phyloP scores from a whole-genome alignment of 2,113 vertebrate species.

The Hypomesus transpacificus region DNA sequence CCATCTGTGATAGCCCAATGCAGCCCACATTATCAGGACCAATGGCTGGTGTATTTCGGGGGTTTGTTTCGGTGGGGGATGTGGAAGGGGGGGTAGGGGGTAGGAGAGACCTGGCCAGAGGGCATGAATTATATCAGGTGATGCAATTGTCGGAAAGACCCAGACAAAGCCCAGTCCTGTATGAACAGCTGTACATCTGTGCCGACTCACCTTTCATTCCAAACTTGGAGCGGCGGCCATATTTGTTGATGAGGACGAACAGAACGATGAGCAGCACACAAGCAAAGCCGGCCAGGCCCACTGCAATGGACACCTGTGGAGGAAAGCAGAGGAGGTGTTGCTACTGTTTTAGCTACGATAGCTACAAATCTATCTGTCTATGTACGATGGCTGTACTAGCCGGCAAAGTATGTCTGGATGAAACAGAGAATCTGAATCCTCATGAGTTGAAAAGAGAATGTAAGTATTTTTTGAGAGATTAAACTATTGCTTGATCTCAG shows the following conservation, averaged over 20 bases:
- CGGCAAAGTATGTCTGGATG: background rate
- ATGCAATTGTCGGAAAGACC: conserved; percentile 43
- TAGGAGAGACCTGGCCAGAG: conserved; percentile 17
- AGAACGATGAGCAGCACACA: conserved; percentile 92
- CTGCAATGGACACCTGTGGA: conserved; percentile 89
- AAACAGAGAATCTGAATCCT: too few relatives aligned
- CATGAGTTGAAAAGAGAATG: too few relatives aligned
- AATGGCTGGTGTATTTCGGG: conserved; percentile 19
- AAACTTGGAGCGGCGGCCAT: conserved; percentile 92
- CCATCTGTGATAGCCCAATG: conserved; percentile 11
- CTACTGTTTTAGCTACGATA: background rate
- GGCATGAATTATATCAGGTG: conserved; percentile 23
- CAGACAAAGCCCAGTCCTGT: conserved; percentile 30
- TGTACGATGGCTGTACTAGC: background rate
- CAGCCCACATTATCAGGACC: conserved; percentile 13
- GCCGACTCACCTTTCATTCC: conserved; percentile 93
- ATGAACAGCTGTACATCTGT: conserved; percentile 13
- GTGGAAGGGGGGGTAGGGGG: background rate
- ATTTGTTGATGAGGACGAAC: conserved; percentile 98
- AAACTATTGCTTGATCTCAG: too few relatives aligned
- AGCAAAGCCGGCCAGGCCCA: conserved; percentile 91
- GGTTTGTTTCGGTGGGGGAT: background rate
- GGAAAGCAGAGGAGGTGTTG: conserved; percentile 8
- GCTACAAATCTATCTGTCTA: background rate
- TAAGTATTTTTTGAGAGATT: too few relatives aligned